These are phyloP conservation scores for Epistrophella euchroma DNA, from an alignment of 2,888 invertebrate genomes.

Conservation along the genomic window DNA sequence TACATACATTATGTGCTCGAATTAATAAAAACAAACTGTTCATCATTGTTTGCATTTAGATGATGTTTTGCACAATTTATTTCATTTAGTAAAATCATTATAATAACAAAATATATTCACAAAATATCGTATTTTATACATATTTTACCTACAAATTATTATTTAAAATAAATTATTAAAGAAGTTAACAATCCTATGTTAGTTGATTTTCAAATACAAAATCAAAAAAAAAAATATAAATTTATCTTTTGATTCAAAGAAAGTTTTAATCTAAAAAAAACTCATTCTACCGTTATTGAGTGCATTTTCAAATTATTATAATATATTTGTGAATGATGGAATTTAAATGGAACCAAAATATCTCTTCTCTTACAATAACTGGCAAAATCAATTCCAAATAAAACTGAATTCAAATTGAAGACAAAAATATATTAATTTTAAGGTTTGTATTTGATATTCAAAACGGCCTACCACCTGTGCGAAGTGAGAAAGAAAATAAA, in stretches of 20 bases:
- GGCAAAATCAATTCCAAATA: background rate
- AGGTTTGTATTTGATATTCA: slow-evolving; percentile 16
- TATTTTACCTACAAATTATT: slow-evolving; percentile 49
- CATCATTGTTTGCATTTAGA: slow-evolving; percentile 35
- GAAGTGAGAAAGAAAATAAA: slow-evolving; percentile 8
- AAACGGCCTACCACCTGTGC: slow-evolving; percentile 42
- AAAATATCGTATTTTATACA: slow-evolving; percentile 64
- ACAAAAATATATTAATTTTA: background rate
- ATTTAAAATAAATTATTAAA: slow-evolving; percentile 30
- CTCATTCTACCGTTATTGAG: slow-evolving; percentile 6
- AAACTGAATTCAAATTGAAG: slow-evolving; percentile 32
- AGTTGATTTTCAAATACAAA: slow-evolving; percentile 51
- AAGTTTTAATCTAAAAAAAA: background rate
- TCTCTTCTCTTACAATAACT: slow-evolving; percentile 40
- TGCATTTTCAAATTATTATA: slow-evolving; percentile 21
- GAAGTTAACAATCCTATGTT: slow-evolving; percentile 38
- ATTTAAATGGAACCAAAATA: slow-evolving; percentile 61
- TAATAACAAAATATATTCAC: slow-evolving; percentile 61
- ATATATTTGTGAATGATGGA: slow-evolving; percentile 25
- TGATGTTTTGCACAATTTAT: slow-evolving; percentile 65
- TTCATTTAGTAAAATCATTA: slow-evolving; percentile 68
- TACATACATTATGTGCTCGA: background rate
- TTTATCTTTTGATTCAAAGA: slow-evolving; percentile 20
- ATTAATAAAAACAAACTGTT: slow-evolving; percentile 6
- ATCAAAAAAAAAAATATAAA: background rate